Evolutionary conservation across 2,113 vertebrate species (phyloP), one percentile per base, ranked within the genome.

Genomic region (Geococcyx californianus): DNA sequence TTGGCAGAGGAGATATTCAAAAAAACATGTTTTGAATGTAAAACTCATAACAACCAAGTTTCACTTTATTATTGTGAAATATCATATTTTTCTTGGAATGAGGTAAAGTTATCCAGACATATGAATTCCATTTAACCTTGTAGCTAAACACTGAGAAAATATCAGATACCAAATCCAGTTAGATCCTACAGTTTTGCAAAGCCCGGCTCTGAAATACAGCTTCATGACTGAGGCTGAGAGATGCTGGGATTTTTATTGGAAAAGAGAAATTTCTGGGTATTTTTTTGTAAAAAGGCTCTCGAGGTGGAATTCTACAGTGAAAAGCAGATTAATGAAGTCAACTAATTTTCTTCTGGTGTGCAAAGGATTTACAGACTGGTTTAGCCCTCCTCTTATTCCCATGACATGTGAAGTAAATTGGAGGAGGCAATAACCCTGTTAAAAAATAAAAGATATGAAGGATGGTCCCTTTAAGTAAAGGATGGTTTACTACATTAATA

Each of bases 401-500:
- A 62, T 34, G 60, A 54, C 51, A 92, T 38, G 84, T 54, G 56
- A 89, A 66, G 58, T 42, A 84, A 91, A 93, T 52, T 84, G 62
- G 52, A 81, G 52, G 29, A 89, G 51, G 29, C 60, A 92, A 59
- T 67, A 92, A 75, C 26, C 40, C 26, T 59, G 74, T 88, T 87
- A 91, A 60, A n/a, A 88, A 90, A 92, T 54, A 56, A 77, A 72
- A 72, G 38, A 70, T 59, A 44, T 8, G 80, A 34, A 10, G 18
- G 29, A 77, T 31, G 44, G 38, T 67, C 42, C 18, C 75, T 93
- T 91, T 91, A 90, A 91, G 25, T 55, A 88, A 77, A 91, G 60
- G 73, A 56, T 90, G 72, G 55, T 89, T 94, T 93, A 90, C 72
- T 80, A 59, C 83, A 68, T 92, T 93, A 92, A 24, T 77, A 92